These are phyloP conservation scores for Dryococelus australis DNA, from an alignment of 2,888 invertebrate species.

Conservation along the genomic window DNA sequence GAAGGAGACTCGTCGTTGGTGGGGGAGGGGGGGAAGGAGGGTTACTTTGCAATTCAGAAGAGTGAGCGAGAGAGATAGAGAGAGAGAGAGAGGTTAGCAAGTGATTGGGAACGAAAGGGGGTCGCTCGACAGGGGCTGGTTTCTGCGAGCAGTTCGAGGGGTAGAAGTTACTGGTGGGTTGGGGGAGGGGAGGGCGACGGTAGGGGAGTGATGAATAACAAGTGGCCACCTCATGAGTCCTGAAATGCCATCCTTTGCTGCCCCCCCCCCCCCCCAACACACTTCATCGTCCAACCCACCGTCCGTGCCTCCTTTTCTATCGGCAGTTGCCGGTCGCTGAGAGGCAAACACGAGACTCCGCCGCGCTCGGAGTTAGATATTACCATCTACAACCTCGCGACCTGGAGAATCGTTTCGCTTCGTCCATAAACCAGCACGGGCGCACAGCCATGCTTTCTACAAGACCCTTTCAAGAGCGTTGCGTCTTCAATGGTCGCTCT, in stretches of 20 bases:
- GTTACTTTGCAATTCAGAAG: slow-evolving; percentile 28
- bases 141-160: not conserved
- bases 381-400: no score
- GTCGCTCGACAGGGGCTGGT: not conserved
- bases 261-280: not conserved
- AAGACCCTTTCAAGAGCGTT: no score
- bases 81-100: slow-evolving; percentile 3
- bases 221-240: slow-evolving; percentile 21
- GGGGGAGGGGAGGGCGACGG: not conserved
- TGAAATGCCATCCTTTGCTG: not conserved
- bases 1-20: not conserved
- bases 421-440: no score
- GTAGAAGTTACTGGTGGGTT: not conserved
- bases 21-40: not conserved
- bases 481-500: no score
- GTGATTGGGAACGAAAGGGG: slow-evolving; percentile 26
- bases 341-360: not conserved
- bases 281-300: not conserved
- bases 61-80: not conserved
- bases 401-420: no score
- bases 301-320: no score
- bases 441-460: no score
- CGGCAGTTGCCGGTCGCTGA: not conserved
- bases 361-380: no score
- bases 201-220: slow-evolving; percentile 23